Evolutionary conservation across 2,888 invertebrate genomes (phyloP).

Genomic region (Agrenia bidenticulata): DNA sequence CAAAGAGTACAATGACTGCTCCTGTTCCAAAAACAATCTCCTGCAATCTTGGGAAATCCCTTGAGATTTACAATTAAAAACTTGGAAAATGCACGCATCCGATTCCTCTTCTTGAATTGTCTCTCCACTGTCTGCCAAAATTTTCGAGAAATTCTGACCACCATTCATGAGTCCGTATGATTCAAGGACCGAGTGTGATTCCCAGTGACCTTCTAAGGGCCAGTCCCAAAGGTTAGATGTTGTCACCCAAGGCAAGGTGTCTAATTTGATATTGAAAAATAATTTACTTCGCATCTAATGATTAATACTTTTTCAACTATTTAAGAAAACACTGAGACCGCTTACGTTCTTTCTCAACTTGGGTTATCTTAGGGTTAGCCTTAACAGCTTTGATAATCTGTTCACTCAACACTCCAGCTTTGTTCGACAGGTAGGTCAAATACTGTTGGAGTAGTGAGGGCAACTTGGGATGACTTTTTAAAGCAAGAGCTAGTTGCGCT

Average conservation of each 20-base stretch:
- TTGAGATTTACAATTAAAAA: slow-evolving; percentile 35
- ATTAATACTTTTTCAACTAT: neutral
- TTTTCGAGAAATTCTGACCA: slow-evolving; percentile 19
- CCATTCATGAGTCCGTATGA: slow-evolving; percentile 10
- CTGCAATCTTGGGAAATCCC: slow-evolving; percentile 32
- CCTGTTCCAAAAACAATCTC: slow-evolving; percentile 34
- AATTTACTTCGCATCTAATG: no score
- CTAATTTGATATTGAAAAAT: no score
- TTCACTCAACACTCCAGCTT: slow-evolving; percentile 26
- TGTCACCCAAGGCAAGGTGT: slow-evolving; percentile 41
- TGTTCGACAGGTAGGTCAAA: slow-evolving; percentile 22
- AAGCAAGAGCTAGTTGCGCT: slow-evolving; percentile 7
- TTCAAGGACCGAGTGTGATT: slow-evolving; percentile 21
- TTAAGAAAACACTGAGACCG: neutral
- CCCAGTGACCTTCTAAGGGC: slow-evolving; percentile 34
- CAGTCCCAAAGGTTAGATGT: slow-evolving; percentile 39
- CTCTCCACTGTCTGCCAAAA: slow-evolving; percentile 28
- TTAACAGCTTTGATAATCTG: slow-evolving; percentile 17
- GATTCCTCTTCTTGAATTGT: slow-evolving; percentile 37
- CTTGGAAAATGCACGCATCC: slow-evolving; percentile 41
- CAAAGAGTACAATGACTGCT: slow-evolving; percentile 40
- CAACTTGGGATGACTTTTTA: slow-evolving; percentile 24
- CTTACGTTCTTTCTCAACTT: slow-evolving; percentile 23
- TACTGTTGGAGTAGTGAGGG: slow-evolving; percentile 22
- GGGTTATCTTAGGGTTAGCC: slow-evolving; percentile 3